Evolutionary conservation across 2,888 invertebrate genomes (phyloP).

Genomic region (Aproaerema taeniolella): DNA sequence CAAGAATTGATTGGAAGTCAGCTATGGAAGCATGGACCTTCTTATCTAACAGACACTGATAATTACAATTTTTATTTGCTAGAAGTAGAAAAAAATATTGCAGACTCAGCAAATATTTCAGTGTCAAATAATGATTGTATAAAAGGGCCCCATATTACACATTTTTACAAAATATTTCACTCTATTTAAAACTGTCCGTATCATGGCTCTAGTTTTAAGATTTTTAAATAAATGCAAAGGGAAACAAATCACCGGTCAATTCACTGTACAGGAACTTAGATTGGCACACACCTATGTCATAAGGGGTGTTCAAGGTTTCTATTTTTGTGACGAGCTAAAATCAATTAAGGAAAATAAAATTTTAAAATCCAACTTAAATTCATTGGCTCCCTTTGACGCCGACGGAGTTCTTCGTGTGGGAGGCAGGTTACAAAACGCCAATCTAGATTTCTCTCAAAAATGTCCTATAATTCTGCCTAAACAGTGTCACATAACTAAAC

Average conservation of each 20-base stretch:
- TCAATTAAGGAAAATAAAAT: slow-evolving; percentile 3
- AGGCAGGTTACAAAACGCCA: slow-evolving; percentile 18
- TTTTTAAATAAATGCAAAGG: slow-evolving; percentile 16
- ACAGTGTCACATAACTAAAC: slow-evolving; percentile 11
- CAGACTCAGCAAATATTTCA: too few species aligned
- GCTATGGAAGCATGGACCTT: too few species aligned
- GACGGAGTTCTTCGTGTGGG: slow-evolving; percentile 18
- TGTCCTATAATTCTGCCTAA: slow-evolving; percentile 21
- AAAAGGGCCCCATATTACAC: too few species aligned
- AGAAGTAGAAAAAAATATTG: too few species aligned
- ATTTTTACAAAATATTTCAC: slow-evolving; percentile 19
- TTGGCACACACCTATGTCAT: too few species aligned
- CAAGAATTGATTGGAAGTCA: too few species aligned
- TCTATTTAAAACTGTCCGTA: slow-evolving; percentile 17
- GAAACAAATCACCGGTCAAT: too few species aligned
- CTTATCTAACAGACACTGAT: too few species aligned
- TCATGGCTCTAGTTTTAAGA: slow-evolving; percentile 16
- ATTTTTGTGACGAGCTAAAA: slow-evolving; percentile 16
- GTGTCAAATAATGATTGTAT: slow-evolving; percentile 10
- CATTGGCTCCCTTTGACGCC: slow-evolving; percentile 19
- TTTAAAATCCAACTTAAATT: slow-evolving; percentile 12
- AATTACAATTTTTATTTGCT: too few species aligned
- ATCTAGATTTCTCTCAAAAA: slow-evolving; percentile 14
- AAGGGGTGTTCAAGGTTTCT: too few species aligned
- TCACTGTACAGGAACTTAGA: too few species aligned